Base-by-base conservation (phyloP, 2,113 vertebrate genomes). In the Corapipo altera region DNA sequence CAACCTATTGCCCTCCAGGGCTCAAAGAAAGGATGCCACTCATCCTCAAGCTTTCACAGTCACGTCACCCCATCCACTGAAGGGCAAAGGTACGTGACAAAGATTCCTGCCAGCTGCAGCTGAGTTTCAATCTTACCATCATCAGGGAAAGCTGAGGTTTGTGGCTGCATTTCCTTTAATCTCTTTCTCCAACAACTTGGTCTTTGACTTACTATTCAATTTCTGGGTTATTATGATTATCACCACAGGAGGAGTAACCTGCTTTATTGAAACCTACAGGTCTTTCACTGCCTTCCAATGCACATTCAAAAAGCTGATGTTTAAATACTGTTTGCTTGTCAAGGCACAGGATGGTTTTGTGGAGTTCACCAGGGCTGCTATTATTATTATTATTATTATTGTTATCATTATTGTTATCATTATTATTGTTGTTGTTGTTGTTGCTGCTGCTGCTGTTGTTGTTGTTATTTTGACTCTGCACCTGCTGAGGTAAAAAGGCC, bases 401-500 rank as follows among this genome's bases (percentile, higher is more conserved):
- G n/a, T n/a, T n/a, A 12, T 21, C 35, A 57, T 70, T 23, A 54
- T 17, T 20, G 28, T 23, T 24, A 27, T n/a, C 27, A 69, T 49
- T 48, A 27, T 37, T 52, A 28, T 52, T 67, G 72, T 55, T 64
- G 24, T 24, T 59, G 26, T 59, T 59, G 13, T 61, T 37, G 30
- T 64, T 26, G 37, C 32, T 37, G 32, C 52, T 51, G 23, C 37
- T 44, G 15, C 61, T 35, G 2, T 10, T 58, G 21, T 14, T 59
- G 23, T 26, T 59, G n/a, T 49, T 71, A 71, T 57, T 65, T 93
- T 82, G 87, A 72, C 64, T 77, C 58, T 91, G 74, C 85, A 97
- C 93, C 96, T 97, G 89, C 91, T 97, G 64, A 95, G 88, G 37
- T 74, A 92, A 95, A 92, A 87, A 74, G 73, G 55, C 70, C 84